These are phyloP conservation scores for Pelochelys cantorii DNA, from an alignment of 2,797 vertebrate genomes.

Conservation along the genomic window DNA sequence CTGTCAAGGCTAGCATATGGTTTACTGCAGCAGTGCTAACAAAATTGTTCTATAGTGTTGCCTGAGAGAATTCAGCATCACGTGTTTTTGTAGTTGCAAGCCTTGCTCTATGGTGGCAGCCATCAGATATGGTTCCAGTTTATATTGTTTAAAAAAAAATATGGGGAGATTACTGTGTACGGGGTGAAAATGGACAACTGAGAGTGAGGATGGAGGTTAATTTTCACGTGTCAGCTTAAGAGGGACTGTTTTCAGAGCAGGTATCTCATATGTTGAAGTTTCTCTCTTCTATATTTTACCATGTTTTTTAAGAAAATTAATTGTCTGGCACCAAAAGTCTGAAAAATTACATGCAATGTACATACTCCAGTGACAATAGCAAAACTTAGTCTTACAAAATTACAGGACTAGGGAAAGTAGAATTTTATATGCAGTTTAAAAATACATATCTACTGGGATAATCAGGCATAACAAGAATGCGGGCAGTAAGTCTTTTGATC, in stretches of 20 bases:
- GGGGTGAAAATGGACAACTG: background rate
- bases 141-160: background rate
- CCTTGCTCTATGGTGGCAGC: constrained; percentile 13
- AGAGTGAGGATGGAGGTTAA: background rate
- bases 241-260: background rate
- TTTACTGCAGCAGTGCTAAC: constrained; percentile 29
- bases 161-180: background rate
- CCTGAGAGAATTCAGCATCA: constrained; percentile 11
- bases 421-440: background rate
- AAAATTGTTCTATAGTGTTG: constrained; percentile 18
- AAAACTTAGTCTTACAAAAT: background rate
- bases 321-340: background rate
- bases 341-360: background rate
- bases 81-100: rapidly evolving
- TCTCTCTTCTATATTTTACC: rapidly evolving
- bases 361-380: background rate
- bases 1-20: background rate
- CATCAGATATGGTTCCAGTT: background rate
- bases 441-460: background rate
- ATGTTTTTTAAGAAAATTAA: background rate
- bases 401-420: background rate
- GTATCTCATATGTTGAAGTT: background rate
- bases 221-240: background rate
- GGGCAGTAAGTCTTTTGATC: background rate
- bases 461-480: background rate